A percentile compares a stretch with the other conserved stretches of the same genome.
Conservation (phyloP, 2,797 vertebrate species). For the Parauchenoglanis punctatus region DNA sequence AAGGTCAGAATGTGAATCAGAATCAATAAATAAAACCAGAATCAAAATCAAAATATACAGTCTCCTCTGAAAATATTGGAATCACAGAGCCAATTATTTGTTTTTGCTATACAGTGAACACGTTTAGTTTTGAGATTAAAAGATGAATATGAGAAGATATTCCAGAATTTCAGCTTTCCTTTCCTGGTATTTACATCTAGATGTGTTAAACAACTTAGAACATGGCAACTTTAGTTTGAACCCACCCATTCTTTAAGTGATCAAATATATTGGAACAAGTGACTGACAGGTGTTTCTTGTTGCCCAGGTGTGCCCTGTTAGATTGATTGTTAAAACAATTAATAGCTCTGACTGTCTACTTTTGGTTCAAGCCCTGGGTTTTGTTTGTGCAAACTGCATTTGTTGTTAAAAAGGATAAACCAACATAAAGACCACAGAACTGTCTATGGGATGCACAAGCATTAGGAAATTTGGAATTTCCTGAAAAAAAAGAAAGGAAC, state of each 20-base stretch:
- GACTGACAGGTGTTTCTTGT: neutral
- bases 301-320: neutral
- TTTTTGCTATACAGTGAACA: too few species aligned
- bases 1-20: neutral
- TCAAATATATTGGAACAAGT: neutral
- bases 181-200: too few species aligned
- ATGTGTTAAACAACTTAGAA: too few species aligned
- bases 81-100: too few species aligned
- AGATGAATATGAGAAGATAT: too few species aligned
- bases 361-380: neutral
- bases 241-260: neutral
- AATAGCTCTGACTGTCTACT: too few species aligned
- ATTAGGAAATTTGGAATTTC: neutral
- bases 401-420: neutral
- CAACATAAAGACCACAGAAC: neutral
- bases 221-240: neutral
- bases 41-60: too few species aligned
- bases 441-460: neutral
- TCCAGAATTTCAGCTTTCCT: too few species aligned
- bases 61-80: too few species aligned
- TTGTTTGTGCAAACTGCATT: neutral
- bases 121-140: too few species aligned
- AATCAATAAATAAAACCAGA: neutral
- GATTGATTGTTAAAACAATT: too few species aligned
- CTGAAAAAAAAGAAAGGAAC: neutral